Percentiles rank a stretch among this genome's conserved stretches.
Conservation (phyloP, 30 jellyfish, hydroid and myxozoan genomes). For the Nemopilema nomurai region DNA sequence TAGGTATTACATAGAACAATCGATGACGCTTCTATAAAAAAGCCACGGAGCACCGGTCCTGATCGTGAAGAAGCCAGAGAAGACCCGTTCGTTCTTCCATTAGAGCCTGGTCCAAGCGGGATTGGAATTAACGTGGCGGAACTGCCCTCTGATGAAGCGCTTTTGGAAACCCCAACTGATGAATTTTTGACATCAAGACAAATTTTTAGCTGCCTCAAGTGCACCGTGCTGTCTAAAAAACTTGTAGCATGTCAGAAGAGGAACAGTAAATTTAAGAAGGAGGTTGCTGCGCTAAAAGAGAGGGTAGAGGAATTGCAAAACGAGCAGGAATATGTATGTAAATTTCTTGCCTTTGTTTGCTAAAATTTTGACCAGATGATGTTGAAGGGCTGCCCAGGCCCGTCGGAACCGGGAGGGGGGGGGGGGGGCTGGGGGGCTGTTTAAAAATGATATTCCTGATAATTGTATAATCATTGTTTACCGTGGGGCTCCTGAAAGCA, state of each 20-base stretch:
- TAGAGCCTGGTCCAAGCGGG: constrained; percentile 25
- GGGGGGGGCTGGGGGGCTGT: too few species aligned
- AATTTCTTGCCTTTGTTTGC: constrained; percentile 13
- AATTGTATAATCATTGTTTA: background rate
- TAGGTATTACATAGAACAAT: background rate
- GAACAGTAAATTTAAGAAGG: background rate
- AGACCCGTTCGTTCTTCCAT: constrained; percentile 17
- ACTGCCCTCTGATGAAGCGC: constrained; percentile 11
- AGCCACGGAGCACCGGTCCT: constrained; percentile 37
- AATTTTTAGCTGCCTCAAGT: background rate
- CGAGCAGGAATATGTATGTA: background rate
- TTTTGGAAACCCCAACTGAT: constrained; percentile 11
- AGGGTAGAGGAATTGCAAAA: constrained; percentile 8
- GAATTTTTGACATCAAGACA: background rate
- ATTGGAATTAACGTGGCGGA: background rate
- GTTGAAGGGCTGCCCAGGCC: background rate
- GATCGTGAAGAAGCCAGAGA: constrained; percentile 25
- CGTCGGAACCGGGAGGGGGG: too few species aligned
- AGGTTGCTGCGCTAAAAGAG: background rate
- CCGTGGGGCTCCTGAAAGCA: constrained; percentile 5
- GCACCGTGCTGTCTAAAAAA: constrained; percentile 10
- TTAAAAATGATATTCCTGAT: constrained; percentile 19
- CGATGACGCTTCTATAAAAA: constrained; percentile 14
- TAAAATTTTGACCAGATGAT: background rate
- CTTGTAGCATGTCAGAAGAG: background rate